Conservation (phyloP, 2,113 vertebrate genomes). For the Gymnorhina tibicen region DNA sequence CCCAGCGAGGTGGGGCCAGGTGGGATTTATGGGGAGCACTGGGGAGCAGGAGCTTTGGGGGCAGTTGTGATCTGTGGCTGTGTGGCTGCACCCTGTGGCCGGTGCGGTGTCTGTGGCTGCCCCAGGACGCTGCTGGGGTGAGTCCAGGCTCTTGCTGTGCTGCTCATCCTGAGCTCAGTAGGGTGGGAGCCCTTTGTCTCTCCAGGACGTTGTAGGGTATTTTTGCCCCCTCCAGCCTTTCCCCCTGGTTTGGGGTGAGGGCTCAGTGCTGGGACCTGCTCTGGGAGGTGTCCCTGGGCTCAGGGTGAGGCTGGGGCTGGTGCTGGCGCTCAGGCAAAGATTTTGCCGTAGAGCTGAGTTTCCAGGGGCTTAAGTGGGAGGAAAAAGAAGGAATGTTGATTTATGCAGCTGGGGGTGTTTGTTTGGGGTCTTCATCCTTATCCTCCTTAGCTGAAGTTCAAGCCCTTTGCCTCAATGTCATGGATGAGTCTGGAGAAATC, state of each 20-base stretch:
- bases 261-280: background rate
- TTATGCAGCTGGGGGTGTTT: background rate
- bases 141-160: background rate
- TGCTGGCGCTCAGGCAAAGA: background rate
- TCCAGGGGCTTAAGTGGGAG: background rate
- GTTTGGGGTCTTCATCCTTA: background rate
- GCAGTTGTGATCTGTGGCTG: background rate
- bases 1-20: background rate
- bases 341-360: background rate
- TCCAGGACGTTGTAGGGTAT: background rate
- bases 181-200: background rate
- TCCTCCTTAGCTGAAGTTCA: background rate
- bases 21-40: background rate
- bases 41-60: background rate
- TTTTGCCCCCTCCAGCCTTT: background rate
- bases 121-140: background rate
- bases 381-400: background rate
- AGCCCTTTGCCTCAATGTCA: accelerated
- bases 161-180: background rate
- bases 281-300: background rate
- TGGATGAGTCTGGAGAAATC: too few relatives aligned
- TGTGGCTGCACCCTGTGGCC: background rate
- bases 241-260: too few relatives aligned
- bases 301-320: background rate
- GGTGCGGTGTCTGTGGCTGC: background rate